phyloP scores from a whole-genome alignment of 2,113 vertebrate species.

The Aspidoscelis tigris region DNA sequence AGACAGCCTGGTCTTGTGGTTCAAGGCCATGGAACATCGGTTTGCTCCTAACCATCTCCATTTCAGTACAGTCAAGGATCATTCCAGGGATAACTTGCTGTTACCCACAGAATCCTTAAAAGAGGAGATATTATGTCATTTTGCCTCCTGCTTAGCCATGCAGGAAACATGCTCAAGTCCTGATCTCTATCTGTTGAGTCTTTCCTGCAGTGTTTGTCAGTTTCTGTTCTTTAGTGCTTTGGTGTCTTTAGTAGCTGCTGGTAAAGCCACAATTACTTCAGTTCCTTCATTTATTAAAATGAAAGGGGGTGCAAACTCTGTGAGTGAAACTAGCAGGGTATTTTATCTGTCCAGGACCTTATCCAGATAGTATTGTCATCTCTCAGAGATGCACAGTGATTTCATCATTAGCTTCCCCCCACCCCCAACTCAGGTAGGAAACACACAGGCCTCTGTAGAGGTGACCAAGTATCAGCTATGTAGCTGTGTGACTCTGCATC shows the following conservation, averaged over 20 bases:
- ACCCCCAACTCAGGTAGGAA: no score
- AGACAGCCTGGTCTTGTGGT: slow-evolving; percentile 59
- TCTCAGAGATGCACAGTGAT: neutral
- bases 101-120: slow-evolving; percentile 61
- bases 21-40: neutral
- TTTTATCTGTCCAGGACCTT: slow-evolving; percentile 63
- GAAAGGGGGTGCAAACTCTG: slow-evolving; percentile 11
- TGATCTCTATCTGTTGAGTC: slow-evolving; percentile 71
- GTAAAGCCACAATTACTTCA: neutral
- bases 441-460: slow-evolving; percentile 64
- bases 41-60: slow-evolving; percentile 37
- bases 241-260: neutral
- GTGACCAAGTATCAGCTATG: no score
- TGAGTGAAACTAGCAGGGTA: slow-evolving; percentile 70
- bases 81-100: slow-evolving; percentile 53
- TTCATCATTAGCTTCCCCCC: no score
- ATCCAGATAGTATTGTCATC: slow-evolving; percentile 72
- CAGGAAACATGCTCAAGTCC: slow-evolving; percentile 69
- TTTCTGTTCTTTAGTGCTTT: neutral
- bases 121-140: slow-evolving; percentile 64
- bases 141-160: slow-evolving; percentile 66
- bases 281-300: no score
- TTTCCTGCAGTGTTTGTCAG: slow-evolving; percentile 34
- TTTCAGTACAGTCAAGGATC: slow-evolving; percentile 28
- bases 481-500: no score